These are phyloP conservation scores for Drosophila burlai DNA, from an alignment of 1,140 invertebrate genomes.

Conservation along the genomic window DNA sequence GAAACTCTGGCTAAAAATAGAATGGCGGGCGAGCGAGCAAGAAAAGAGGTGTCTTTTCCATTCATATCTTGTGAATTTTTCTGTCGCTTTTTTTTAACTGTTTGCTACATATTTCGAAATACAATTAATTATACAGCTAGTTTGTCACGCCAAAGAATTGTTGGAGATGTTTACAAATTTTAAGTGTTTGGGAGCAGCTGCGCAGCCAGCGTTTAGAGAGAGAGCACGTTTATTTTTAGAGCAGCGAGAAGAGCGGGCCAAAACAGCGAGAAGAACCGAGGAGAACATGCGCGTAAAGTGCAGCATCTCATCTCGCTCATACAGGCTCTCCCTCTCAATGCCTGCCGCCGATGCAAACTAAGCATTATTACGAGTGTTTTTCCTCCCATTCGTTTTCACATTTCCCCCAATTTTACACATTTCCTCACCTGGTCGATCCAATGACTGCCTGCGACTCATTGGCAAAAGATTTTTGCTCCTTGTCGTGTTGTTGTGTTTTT, in stretches of 20 bases:
- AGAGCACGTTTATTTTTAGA: slow-evolving; percentile 53
- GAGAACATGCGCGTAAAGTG: slow-evolving; percentile 71
- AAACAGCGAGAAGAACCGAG: slow-evolving; percentile 44
- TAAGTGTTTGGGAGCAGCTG: slow-evolving; percentile 68
- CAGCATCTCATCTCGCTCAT: slow-evolving; percentile 49
- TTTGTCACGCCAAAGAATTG: slow-evolving; percentile 56
- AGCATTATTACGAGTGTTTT: slow-evolving; percentile 42
- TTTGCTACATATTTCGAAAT: slow-evolving; percentile 15
- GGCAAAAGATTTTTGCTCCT: slow-evolving; percentile 79
- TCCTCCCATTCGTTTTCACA: slow-evolving; percentile 16
- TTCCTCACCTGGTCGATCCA: slow-evolving; percentile 84
- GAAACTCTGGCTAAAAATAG: slow-evolving; percentile 47
- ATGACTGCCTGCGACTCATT: slow-evolving; percentile 85
- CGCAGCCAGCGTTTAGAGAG: slow-evolving; percentile 65
- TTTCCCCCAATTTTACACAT: slow-evolving; percentile 37
- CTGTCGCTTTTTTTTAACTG: slow-evolving; percentile 12
- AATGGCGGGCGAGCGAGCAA: slow-evolving; percentile 33
- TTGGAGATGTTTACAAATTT: slow-evolving; percentile 66
- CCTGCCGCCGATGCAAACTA: slow-evolving; percentile 36
- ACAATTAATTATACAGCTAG: slow-evolving; percentile 36
- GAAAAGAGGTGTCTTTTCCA: slow-evolving; percentile 6
- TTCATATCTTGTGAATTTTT: slow-evolving; percentile 29
- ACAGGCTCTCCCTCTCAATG: slow-evolving; percentile 13
- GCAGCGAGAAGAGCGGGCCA: slow-evolving; percentile 27
- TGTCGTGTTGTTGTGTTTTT: slow-evolving; percentile 49